phyloP scores from a whole-genome alignment of 2,797 vertebrate species.

The Gymnothorax javanicus region DNA sequence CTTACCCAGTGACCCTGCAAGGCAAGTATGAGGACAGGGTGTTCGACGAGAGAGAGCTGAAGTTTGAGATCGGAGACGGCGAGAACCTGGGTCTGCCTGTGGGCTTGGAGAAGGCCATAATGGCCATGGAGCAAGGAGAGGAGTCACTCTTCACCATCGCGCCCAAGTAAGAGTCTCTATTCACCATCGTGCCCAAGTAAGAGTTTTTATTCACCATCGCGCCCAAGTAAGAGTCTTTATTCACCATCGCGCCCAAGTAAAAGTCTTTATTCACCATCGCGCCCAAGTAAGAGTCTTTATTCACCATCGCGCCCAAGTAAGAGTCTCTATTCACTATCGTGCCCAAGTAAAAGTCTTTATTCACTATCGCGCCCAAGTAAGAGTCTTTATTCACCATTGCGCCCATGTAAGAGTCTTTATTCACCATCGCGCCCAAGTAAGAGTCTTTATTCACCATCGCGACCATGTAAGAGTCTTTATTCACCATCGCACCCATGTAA shows the following conservation, averaged over 20 bases:
- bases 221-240: too few relatives aligned
- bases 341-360: too few relatives aligned
- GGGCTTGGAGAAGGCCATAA: constrained; percentile 90
- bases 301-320: too few relatives aligned
- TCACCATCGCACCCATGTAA: constrained; percentile 79
- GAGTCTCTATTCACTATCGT: too few relatives aligned
- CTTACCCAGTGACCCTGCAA: constrained; percentile 77
- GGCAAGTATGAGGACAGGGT: constrained; percentile 74
- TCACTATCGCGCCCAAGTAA: too few relatives aligned
- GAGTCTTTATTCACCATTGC: too few relatives aligned
- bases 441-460: too few relatives aligned
- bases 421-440: too few relatives aligned
- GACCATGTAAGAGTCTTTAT: constrained; percentile 46
- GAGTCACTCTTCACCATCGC: constrained; percentile 85
- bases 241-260: too few relatives aligned
- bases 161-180: constrained; percentile 76
- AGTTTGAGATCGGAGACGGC: constrained; percentile 89
- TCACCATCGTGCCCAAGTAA: constrained; percentile 75
- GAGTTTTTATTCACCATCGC: constrained; percentile 60
- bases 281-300: too few relatives aligned
- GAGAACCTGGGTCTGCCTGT: constrained; percentile 81
- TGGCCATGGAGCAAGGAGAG: constrained; percentile 92
- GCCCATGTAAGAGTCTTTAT: too few relatives aligned
- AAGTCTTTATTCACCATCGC: too few relatives aligned
- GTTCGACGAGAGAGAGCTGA: constrained; percentile 86